Evolutionary conservation across 1,140 invertebrate species (phyloP).

Genomic region (Panagrolaimus sp.): DNA sequence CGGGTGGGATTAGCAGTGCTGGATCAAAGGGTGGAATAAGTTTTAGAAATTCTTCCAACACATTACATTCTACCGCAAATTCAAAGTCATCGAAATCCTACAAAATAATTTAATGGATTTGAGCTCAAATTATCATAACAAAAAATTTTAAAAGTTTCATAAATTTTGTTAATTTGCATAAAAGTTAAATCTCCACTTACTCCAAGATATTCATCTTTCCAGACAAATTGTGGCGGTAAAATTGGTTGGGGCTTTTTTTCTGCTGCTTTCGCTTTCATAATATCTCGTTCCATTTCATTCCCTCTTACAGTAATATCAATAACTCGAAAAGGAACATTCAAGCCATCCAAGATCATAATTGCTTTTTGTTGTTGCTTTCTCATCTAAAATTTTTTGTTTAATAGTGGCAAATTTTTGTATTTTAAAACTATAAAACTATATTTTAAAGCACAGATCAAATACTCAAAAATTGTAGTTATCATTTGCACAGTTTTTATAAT

Average conservation of each 20-base stretch:
- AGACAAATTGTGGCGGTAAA: constrained; percentile 1
- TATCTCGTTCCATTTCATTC: background rate
- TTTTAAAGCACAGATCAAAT: too few species aligned
- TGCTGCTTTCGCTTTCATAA: background rate
- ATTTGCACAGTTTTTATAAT: too few species aligned
- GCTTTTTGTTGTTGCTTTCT: constrained; percentile 11
- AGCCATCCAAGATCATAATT: background rate
- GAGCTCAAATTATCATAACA: too few species aligned
- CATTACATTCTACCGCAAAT: background rate
- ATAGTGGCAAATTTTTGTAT: too few species aligned
- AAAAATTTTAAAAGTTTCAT: too few species aligned
- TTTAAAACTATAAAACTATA: too few species aligned
- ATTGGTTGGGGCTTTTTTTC: background rate
- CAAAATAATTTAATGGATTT: background rate
- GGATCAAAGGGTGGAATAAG: constrained; percentile 1
- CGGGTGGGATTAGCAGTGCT: background rate
- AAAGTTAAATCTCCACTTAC: background rate
- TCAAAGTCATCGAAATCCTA: constrained; percentile 10
- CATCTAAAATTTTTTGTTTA: too few species aligned
- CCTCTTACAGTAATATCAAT: background rate
- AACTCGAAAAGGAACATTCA: constrained; percentile 2
- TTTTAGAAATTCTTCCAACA: constrained; percentile 5
- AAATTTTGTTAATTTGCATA: background rate
- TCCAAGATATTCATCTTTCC: background rate
- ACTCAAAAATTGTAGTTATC: too few species aligned